phyloP scores from a whole-genome alignment of 2,888 invertebrate genomes.

The Drepana falcataria region DNA sequence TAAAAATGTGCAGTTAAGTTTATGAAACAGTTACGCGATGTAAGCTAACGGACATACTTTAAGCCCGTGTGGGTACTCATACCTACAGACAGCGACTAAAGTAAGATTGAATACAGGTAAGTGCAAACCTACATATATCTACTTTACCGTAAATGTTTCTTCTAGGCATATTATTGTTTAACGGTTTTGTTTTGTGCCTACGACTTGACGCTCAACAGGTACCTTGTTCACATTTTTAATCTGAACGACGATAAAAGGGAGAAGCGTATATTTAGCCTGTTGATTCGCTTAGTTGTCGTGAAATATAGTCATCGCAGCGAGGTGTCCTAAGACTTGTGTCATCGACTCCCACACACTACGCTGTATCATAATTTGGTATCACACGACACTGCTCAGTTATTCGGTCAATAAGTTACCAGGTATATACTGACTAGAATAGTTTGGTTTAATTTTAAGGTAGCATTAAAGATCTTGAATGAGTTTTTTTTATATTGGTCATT shows the following conservation, averaged over 20 bases:
- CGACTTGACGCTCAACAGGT: no score
- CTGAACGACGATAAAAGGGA: neutral
- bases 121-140: no score
- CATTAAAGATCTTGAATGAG: no score
- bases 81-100: no score
- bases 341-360: slow-evolving; percentile 38
- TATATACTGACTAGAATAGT: slow-evolving; percentile 38
- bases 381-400: slow-evolving; percentile 40
- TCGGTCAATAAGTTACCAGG: slow-evolving; percentile 39
- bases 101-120: no score
- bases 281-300: slow-evolving; percentile 11
- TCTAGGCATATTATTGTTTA: no score
- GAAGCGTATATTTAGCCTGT: slow-evolving; percentile 9
- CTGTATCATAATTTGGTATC: slow-evolving; percentile 40
- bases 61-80: neutral
- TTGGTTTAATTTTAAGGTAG: slow-evolving; percentile 4
- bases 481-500: no score
- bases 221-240: no score
- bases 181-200: no score
- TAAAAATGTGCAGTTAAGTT: slow-evolving; percentile 8
- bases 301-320: slow-evolving; percentile 32
- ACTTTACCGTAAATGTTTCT: no score
- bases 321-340: slow-evolving; percentile 33
- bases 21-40: neutral
- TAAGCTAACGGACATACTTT: neutral